Conservation (phyloP, 2,888 invertebrate genomes). For the Oconnorella tubifera region DNA sequence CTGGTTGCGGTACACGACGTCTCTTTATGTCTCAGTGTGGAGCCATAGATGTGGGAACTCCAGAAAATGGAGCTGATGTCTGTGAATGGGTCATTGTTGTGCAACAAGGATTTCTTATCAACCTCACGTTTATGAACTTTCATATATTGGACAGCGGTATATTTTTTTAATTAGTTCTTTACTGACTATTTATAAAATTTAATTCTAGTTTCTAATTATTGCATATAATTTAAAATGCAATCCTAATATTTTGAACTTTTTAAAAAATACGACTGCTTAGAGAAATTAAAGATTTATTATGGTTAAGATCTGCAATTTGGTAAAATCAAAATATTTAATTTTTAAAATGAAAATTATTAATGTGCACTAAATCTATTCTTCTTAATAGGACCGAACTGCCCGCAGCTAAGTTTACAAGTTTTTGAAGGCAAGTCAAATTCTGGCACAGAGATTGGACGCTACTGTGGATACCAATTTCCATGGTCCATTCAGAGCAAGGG, state of each 20-base stretch:
- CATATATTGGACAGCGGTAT: constrained; percentile 26
- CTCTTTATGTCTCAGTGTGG: constrained; percentile 24
- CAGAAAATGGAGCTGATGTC: constrained; percentile 4
- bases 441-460: not conserved
- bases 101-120: constrained; percentile 10
- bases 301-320: too few species aligned
- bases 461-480: constrained; percentile 25
- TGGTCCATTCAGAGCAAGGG: constrained; percentile 23
- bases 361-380: too few species aligned
- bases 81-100: constrained; percentile 28
- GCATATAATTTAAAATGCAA: too few species aligned
- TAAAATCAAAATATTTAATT: too few species aligned
- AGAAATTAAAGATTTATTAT: too few species aligned
- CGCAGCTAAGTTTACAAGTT: not conserved
- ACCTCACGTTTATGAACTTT: constrained; percentile 28
- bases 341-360: too few species aligned
- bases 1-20: constrained; percentile 26
- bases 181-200: too few species aligned
- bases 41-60: constrained; percentile 9
- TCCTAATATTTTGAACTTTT: too few species aligned
- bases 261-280: too few species aligned
- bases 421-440: not conserved
- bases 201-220: too few species aligned
- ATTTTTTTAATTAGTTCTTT: not conserved
- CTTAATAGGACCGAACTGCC: not conserved